Base-by-base conservation (phyloP, 1,140 invertebrate species). In the Caligus rogercresseyi region DNA sequence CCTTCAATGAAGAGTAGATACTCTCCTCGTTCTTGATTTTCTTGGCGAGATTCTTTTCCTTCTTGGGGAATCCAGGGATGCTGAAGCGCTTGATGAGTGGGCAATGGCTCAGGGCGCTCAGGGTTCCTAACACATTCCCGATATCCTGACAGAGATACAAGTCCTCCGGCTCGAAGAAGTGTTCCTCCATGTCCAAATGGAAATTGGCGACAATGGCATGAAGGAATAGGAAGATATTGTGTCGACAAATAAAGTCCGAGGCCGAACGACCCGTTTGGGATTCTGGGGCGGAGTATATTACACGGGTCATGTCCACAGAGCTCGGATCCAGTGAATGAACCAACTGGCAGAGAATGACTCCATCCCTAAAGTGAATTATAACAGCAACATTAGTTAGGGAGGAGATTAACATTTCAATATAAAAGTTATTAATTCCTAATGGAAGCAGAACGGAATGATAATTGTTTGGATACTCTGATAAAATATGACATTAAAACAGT, bases 181-280 rank as follows among this genome's bases (percentile, higher is more conserved):
- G 52, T 23, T 18, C 24, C n/a, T 63, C 61, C 26, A 21, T 60
- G 20, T 55, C 25, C 19, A 63, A 19, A 15, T 63, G 13, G 20
- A 63, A 63, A 26, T 63, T 56, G 14, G 61, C 19, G 25, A 63
- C 54, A 19, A 55, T 19, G 14, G 61, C 51, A 20, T 53, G 51
- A 3, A 63, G 23, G 53, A 63, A 63, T 13, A 63, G 52, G 25
- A 63, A 63, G 1, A 63, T 63, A 55, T 63, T 63, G 53, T 63
- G 16, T 13, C 61, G 16, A 25, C 61, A 63, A 16, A 63, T 18
- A 53, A 63, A 63, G 57, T 63, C 61, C 52, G 18, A 18, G 13
- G 52, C 61, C 25, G 52, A 25, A 1, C 21, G 52, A 52, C 31
- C 26, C 13, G 58, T 60, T 25, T 18, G 18, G 18, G 23, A 24